Evolutionary conservation across 2,888 invertebrate species (phyloP), one percentile per base, ranked within the genome.

Genomic region (Flexamia atlantica): DNA sequence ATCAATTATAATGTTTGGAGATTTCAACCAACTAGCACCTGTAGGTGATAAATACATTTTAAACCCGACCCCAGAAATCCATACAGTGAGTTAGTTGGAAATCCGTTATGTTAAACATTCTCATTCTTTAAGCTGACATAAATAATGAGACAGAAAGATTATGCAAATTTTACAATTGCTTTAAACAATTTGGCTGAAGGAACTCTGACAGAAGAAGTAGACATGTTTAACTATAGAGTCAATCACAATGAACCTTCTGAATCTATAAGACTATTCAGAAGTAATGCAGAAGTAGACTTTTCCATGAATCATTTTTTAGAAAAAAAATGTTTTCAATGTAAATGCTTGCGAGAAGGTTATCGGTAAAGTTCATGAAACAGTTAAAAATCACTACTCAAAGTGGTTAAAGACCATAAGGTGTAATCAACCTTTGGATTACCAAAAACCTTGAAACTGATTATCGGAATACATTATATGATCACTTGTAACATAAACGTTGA

Each of bases 171-270:
- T 84, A 82, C 85, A n/a, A 50, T 79, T 57, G 83, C 85, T 25
- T 70, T 85, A 0, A 84, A 82, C 23, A 70, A 82, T 12, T 32
- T 87, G 30, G 84, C 86, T 32, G 76, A 20, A 20, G 84, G 84
- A 30, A 36, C 32, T 28, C 70, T 81, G 10, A 84, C 84, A 68
- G 79, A 57, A 0, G 53, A 53, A 53, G 53, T 53, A 23, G 53
- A 53, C 5, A 53, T 53, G 53, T 53, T 53, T 14, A 53, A 53
- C 53, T 53, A 20, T 23, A 53, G 53, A 92, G 92, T 88, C 94
- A 93, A 88, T 91, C 95, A 32, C 14, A 12, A 5, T 53, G 91
- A 92, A 87, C 74, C 32, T 42, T 10, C 74, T 12, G 40, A 46
- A 25, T 25, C 32, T 12, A 28, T 74, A 5, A 12, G 74, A 28